Evolutionary conservation across 92 coral and sea anemone genomes (phyloP), one percentile per base, ranked within the genome.

Genomic region (Parazoanthus atlanticus): DNA sequence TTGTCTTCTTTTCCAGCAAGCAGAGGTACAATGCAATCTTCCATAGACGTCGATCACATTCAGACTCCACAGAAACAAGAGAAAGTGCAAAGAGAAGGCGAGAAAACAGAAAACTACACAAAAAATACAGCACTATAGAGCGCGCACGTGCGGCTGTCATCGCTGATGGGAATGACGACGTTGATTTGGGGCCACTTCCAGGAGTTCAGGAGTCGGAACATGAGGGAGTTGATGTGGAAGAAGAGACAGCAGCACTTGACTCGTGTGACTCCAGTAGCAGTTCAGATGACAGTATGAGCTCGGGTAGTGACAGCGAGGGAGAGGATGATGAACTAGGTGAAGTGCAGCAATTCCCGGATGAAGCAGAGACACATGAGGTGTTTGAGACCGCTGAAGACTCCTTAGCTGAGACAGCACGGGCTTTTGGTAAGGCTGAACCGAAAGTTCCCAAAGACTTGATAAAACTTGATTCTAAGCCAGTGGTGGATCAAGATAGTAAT

Each of bases 1-100:
- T 82, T 81, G 54, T 65, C 13, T 79, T 78, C 70, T n/a, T n/a
- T n/a, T 65, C 26, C 73, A 95, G 98, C 88, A 93, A 93, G 33
- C 95, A 93, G 1, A 94, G 98, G 69, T 93, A 88, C 89, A 95
- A 93, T 85, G 91, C 88, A 30, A 81, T 95, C 82, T 95, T 95
- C 89, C 80, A 90, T n/a, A 66, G 91, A 52, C 85, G 90, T 64
- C 88, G 93, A 36, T 82, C 90, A 67, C 87, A 90, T 34, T 77
- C 94, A 11, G 87, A 88, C 88, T 84, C 92, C 41, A 75, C 86
- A 0, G 93, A 91, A 52, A 52, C 85, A 40, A 89, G 89, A 23
- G 94, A 85, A 81, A 49, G 86, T 64, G 83, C 90, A 71, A 90
- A 49, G 89, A 86, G 86, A 40, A 86, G 78, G 76, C 90, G 85